Percentiles rank a stretch among this genome's conserved stretches.
phyloP scores from a whole-genome alignment of 2,888 invertebrate genomes.

The Andrena fulva region DNA sequence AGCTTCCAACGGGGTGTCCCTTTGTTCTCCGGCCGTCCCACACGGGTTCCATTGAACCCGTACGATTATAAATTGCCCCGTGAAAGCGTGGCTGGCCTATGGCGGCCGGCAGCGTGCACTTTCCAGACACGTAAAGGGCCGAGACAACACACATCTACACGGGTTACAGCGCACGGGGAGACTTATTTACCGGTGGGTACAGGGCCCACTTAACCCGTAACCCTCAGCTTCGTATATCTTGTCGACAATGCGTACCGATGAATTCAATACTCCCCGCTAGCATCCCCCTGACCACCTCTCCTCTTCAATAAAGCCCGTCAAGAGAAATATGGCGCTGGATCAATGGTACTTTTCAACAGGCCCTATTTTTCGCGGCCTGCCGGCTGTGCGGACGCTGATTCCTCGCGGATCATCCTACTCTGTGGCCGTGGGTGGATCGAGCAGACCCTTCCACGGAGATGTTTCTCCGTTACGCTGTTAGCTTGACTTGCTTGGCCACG shows the following conservation, averaged over 20 bases:
- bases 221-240: slow-evolving; percentile 82
- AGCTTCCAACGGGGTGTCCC: slow-evolving; percentile 64
- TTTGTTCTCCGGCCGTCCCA: slow-evolving; percentile 77
- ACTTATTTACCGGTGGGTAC: slow-evolving; percentile 72
- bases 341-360: slow-evolving; percentile 62
- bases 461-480: neutral
- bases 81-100: slow-evolving; percentile 70
- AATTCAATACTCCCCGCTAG: slow-evolving; percentile 75
- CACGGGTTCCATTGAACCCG: slow-evolving; percentile 78
- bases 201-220: slow-evolving; percentile 82
- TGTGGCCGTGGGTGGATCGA: slow-evolving; percentile 44
- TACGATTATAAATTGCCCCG: slow-evolving; percentile 80
- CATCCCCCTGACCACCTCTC: slow-evolving; percentile 17
- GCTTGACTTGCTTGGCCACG: neutral
- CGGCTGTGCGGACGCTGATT: neutral
- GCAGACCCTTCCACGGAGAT: slow-evolving; percentile 4
- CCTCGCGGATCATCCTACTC: slow-evolving; percentile 18
- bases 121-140: slow-evolving; percentile 61
- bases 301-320: slow-evolving; percentile 70
- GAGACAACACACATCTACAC: slow-evolving; percentile 48
- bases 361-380: slow-evolving; percentile 14
- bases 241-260: slow-evolving; percentile 78
- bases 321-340: slow-evolving; percentile 68
- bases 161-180: slow-evolving; percentile 59
- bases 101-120: slow-evolving; percentile 54